A percentile compares a stretch with the other conserved stretches of the same genome.
These are phyloP conservation scores for Sphinx pinastri DNA, from an alignment of 2,888 invertebrate species.

Conservation along the genomic window DNA sequence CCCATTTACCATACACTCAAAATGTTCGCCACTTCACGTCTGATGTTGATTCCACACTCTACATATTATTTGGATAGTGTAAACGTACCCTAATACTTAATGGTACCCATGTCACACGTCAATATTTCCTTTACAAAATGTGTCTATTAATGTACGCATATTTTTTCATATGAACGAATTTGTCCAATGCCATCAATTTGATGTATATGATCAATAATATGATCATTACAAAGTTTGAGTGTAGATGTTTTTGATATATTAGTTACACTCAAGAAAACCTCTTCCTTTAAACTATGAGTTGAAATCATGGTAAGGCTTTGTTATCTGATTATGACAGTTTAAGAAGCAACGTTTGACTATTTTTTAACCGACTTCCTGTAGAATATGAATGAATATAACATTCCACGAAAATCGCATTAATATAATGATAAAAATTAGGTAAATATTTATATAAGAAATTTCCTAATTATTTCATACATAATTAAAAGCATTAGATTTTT, in stretches of 20 bases:
- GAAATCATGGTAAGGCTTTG: no score
- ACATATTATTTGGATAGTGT: conserved; percentile 12
- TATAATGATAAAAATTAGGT: no score
- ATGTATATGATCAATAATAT: no score
- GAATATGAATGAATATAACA: no score
- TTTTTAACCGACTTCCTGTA: no score
- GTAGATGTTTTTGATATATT: no score
- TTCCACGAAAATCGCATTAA: no score
- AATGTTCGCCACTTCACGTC: conserved; percentile 19
- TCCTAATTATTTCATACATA: neutral
- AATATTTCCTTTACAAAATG: conserved; percentile 5
- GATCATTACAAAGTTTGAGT: neutral
- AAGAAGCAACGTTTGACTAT: no score
- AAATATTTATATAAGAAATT: no score
- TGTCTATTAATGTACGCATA: neutral
- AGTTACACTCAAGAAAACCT: no score
- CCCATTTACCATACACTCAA: conserved; percentile 21
- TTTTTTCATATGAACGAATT: neutral
- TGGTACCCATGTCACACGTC: conserved; percentile 20
- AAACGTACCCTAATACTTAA: neutral
- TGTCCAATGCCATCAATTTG: conserved; percentile 1
- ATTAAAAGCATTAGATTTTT: neutral
- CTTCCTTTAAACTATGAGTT: no score
- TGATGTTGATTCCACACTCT: conserved; percentile 15
- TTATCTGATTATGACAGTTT: no score